phyloP scores from a whole-genome alignment of 2,888 invertebrate genomes.

The Nomada flava region DNA sequence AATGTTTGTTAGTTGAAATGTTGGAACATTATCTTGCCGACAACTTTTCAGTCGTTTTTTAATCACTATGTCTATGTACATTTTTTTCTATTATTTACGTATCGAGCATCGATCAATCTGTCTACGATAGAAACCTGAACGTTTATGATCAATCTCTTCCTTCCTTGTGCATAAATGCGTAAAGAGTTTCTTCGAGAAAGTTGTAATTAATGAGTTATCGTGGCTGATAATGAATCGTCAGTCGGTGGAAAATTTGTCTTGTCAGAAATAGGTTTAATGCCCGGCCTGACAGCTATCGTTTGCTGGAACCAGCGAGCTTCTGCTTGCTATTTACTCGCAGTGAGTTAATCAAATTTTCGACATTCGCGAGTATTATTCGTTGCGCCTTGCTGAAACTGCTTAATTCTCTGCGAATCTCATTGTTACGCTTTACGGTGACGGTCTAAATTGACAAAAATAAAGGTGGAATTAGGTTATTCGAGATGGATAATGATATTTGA shows the following conservation, averaged over 20 bases:
- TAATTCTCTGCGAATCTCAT: constrained; percentile 3
- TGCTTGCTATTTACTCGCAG: constrained; percentile 18
- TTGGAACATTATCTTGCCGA: too few species aligned
- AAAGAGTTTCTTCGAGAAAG: neutral
- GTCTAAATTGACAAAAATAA: constrained; percentile 26
- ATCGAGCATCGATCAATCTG: neutral
- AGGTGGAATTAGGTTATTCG: constrained; percentile 14
- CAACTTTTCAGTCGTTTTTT: too few species aligned
- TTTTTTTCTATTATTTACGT: too few species aligned
- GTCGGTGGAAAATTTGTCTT: constrained; percentile 13
- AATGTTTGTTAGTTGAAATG: too few species aligned
- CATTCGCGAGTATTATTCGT: constrained; percentile 19
- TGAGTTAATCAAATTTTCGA: constrained; percentile 34
- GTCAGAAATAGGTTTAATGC: constrained; percentile 27
- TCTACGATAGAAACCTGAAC: neutral
- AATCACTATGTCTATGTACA: too few species aligned
- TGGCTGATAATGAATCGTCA: constrained; percentile 19
- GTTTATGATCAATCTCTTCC: constrained; percentile 1
- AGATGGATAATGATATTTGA: constrained; percentile 22
- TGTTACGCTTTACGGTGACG: constrained; percentile 7
- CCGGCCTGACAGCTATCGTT: constrained; percentile 29
- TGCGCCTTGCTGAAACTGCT: constrained; percentile 17
- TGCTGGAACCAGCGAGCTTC: neutral
- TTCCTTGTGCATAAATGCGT: neutral
- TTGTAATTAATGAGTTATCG: constrained; percentile 1